phyloP scores from a whole-genome alignment of 2,888 invertebrate genomes.

The Rhagium mordax region DNA sequence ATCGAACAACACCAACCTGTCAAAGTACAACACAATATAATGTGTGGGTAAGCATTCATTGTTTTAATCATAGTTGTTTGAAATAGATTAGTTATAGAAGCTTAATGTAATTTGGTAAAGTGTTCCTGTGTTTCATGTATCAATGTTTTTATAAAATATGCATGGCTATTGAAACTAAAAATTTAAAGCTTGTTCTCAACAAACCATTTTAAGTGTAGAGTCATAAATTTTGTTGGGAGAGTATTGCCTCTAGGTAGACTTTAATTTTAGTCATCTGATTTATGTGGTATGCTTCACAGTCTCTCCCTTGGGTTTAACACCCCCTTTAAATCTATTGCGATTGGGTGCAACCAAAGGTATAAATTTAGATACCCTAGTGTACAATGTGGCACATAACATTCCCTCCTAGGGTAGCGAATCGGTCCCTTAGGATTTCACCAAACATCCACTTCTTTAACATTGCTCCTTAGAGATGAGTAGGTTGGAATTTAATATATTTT shows the following conservation, averaged over 20 bases:
- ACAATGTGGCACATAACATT: constrained; percentile 42
- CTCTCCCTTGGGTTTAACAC: constrained; percentile 59
- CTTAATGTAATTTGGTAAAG: not conserved
- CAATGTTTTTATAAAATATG: not conserved
- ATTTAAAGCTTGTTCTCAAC: not conserved
- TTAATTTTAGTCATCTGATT: constrained; percentile 33
- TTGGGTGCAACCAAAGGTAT: constrained; percentile 55
- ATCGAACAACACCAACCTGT: constrained; percentile 46
- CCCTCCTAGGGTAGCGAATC: constrained; percentile 33
- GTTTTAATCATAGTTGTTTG: not conserved
- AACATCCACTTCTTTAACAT: constrained; percentile 43
- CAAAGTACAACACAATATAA: constrained; percentile 14
- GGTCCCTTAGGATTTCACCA: constrained; percentile 38
- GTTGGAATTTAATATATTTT: constrained; percentile 38
- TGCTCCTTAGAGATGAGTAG: constrained; percentile 45
- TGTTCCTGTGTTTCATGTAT: not conserved
- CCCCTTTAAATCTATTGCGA: constrained; percentile 65
- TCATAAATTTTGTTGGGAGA: constrained; percentile 25
- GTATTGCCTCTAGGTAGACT: constrained; percentile 20
- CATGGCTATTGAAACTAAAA: not conserved
- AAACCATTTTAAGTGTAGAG: constrained; percentile 15
- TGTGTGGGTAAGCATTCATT: constrained; percentile 3
- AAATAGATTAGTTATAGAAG: not conserved
- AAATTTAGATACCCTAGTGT: constrained; percentile 59
- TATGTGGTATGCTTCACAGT: constrained; percentile 27